Evolutionary conservation across 2,888 invertebrate species (phyloP), one percentile per base, ranked within the genome.

Genomic region (Coelopa pilipes): DNA sequence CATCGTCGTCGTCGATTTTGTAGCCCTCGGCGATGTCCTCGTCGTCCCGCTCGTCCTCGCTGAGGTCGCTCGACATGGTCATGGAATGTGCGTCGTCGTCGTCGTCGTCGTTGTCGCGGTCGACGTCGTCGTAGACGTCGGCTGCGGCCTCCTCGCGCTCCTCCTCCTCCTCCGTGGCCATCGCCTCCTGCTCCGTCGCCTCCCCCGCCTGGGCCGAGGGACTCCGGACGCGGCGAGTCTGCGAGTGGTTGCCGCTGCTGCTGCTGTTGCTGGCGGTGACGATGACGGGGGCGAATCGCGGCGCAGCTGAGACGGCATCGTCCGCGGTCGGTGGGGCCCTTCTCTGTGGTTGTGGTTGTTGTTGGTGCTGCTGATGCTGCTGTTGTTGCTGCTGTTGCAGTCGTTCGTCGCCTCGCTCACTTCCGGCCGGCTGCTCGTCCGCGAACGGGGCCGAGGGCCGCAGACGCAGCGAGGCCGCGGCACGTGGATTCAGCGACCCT

Each of bases 401-500:
- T 34, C 34, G 2, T 34, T 34, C 67, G 59, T 47, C 21, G 67
- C n/a, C n/a, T 19, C 13, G 49, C 46, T 73, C 34, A 7, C 34
- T 34, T 34, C 34, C 34, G 34, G 34, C 34, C 34, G 34, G 34
- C 34, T 34, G 34, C 2, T 34, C 34, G 34, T 34, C 34, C 34
- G 34, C 34, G 45, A 46, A 57, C 12, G 21, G 45, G n/a, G 34
- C n/a, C 17, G 57, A 46, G 11, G 45, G 24, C 47, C 71, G 72
- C 62, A 63, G 10, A 34, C 74, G 75, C 62, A 76, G 21, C 24
- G 74, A 47, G 17, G 74, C 62, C 15, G 76, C 46, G 21, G 63
- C 60, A 47, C 75, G 70, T 10, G 76, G 70, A 77, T 75, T 81
- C 74, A 75, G 46, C n/a, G 81, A 79, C 74, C 82, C 78, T 65